Percentiles rank a stretch among this genome's conserved stretches.
Evolutionary conservation across 2,888 invertebrate species (phyloP).

Genomic region (Ommatoiulus sabulosus): DNA sequence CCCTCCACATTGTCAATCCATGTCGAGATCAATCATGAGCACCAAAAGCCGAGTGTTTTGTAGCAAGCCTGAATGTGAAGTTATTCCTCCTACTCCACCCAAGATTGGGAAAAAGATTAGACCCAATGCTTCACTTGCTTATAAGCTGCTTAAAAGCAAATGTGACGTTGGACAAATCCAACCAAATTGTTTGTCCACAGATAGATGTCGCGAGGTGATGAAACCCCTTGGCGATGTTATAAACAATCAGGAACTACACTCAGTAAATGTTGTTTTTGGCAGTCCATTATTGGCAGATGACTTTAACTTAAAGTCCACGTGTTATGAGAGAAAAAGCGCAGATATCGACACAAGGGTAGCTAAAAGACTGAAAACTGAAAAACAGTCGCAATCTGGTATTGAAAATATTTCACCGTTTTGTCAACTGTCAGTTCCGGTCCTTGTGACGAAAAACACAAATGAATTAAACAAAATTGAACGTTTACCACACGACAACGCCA

Average conservation of each 20-base stretch:
- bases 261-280: background rate
- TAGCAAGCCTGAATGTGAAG: background rate
- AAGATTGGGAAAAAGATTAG: background rate
- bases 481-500: background rate
- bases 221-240: background rate
- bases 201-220: background rate
- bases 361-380: background rate
- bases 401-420: background rate
- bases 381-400: background rate
- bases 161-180: background rate
- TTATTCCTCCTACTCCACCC: slow-evolving; percentile 18
- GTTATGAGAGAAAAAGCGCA: background rate
- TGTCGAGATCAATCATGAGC: background rate
- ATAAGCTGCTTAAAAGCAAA: background rate
- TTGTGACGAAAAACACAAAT: background rate
- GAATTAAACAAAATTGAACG: background rate
- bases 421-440: background rate
- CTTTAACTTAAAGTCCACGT: background rate
- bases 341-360: background rate
- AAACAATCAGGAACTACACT: background rate
- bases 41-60: background rate
- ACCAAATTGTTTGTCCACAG: background rate
- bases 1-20: background rate
- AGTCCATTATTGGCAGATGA: background rate
- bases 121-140: background rate